Base-by-base conservation (phyloP, 2,888 invertebrate genomes). In the Lampropteryx suffumata region DNA sequence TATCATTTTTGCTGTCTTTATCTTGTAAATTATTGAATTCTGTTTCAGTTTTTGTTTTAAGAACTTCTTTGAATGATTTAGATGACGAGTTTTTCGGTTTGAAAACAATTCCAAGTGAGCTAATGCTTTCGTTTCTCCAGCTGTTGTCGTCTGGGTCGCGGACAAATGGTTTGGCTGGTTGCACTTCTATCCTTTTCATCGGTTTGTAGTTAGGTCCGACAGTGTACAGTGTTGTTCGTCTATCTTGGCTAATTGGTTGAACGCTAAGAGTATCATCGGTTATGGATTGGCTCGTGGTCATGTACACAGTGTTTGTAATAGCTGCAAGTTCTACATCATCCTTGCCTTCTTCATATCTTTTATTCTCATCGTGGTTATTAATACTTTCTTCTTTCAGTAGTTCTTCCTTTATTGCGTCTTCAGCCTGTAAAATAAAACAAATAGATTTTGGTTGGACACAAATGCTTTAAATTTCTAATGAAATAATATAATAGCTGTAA, bases 71-170 rank as follows among this genome's bases (percentile, higher is more conserved):
- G 53, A 87, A 84, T 12, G 86, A 82, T 63, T 86, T 90, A 5
- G 48, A 44, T 0, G 90, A 78, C 9, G 88, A 81, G 59, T 86
- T 87, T 55, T 85, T 88, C 0, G 86, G 81, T 59, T 89, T 89
- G 51, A 88, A 89, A 10, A 89, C 88, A n/a, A 90, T 89, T 17
- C 90, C 90, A 28, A 87, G 52, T 3, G 85, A 87, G 57, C 83
- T 89, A 33, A 90, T 79, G 55, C 90, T 89, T 68, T 89, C 87
- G 54, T 89, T 90, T 66, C 90, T 78, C 90, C 90, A 90, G 53
- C 86, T 88, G 50, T 88, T 88, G 52, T 90, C 90, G 45, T 90
- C 89, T 0, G 89, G 90, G 46, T 90, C 78, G 62, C 88, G 67
- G 11, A 83, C 62, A 45, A 82, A 81, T 2, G 68, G 72, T 55